Evolutionary conservation across 2,113 vertebrate genomes (phyloP).

Genomic region (Zapornia atra): DNA sequence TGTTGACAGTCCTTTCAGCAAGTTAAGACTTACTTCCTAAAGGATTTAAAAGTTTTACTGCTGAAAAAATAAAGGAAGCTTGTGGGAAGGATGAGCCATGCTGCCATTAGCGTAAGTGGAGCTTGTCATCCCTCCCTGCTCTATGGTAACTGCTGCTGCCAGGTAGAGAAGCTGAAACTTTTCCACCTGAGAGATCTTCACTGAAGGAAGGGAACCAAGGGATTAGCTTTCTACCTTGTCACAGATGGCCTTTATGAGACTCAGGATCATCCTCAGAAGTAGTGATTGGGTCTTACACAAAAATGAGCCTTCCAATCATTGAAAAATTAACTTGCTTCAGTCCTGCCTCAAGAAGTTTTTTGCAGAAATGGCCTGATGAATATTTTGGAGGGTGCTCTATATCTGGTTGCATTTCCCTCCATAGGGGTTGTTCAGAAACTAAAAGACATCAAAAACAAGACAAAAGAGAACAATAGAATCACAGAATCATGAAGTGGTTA

Average conservation of each 20-base stretch:
- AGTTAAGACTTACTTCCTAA: background rate
- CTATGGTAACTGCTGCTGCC: background rate
- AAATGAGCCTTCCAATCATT: background rate
- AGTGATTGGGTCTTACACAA: background rate
- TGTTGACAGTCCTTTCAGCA: background rate
- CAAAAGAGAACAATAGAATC: background rate
- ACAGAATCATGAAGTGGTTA: too few species aligned
- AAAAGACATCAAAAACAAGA: background rate
- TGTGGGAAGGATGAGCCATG: background rate
- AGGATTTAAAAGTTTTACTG: background rate
- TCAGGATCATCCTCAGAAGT: background rate
- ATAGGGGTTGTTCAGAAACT: background rate
- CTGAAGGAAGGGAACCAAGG: background rate
- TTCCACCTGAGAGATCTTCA: background rate
- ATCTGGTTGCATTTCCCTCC: background rate
- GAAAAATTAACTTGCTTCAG: background rate
- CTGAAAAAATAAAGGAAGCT: background rate
- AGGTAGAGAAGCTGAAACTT: background rate
- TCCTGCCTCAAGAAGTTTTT: background rate
- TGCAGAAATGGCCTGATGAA: background rate
- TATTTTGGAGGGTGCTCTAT: background rate
- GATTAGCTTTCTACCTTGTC: background rate
- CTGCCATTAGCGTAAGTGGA: rapidly evolving
- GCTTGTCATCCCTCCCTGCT: background rate
- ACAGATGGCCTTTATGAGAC: background rate